These are phyloP conservation scores for Orthosia cruda DNA, from an alignment of 2,888 invertebrate species.

Conservation along the genomic window DNA sequence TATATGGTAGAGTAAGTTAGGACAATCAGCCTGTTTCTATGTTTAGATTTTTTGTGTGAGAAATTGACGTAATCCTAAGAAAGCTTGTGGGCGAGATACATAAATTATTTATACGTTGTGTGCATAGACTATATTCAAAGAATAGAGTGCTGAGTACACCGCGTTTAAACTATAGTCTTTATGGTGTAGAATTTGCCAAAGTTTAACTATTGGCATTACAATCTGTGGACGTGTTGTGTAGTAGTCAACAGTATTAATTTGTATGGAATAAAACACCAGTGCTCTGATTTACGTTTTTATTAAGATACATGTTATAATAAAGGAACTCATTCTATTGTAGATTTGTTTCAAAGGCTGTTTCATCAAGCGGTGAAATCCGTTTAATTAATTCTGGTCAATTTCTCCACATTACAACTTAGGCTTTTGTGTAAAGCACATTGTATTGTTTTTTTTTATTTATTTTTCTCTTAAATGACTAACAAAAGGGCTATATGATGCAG, in stretches of 20 bases:
- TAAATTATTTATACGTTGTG: constrained; percentile 12
- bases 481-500: constrained; percentile 71
- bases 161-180: neutral
- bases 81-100: constrained; percentile 14
- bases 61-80: constrained; percentile 57
- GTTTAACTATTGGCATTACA: constrained; percentile 16
- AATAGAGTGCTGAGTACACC: constrained; percentile 5
- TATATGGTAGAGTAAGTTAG: constrained; percentile 45
- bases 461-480: constrained; percentile 78
- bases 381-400: constrained; percentile 64
- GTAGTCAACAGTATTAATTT: constrained; percentile 56
- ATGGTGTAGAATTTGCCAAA: constrained; percentile 17
- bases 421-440: constrained; percentile 73
- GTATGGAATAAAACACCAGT: constrained; percentile 44
- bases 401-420: constrained; percentile 68
- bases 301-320: constrained; percentile 21
- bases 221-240: constrained; percentile 21
- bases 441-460: constrained; percentile 62
- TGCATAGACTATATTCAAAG: constrained; percentile 11
- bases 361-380: constrained; percentile 10
- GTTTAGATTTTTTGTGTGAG: constrained; percentile 59
- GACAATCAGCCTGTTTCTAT: constrained; percentile 37
- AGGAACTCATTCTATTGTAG: constrained; percentile 23
- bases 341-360: constrained; percentile 9
- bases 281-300: constrained; percentile 24